Evolutionary conservation across 2,888 invertebrate genomes (phyloP).

Genomic region (Therioaphis trifolii): DNA sequence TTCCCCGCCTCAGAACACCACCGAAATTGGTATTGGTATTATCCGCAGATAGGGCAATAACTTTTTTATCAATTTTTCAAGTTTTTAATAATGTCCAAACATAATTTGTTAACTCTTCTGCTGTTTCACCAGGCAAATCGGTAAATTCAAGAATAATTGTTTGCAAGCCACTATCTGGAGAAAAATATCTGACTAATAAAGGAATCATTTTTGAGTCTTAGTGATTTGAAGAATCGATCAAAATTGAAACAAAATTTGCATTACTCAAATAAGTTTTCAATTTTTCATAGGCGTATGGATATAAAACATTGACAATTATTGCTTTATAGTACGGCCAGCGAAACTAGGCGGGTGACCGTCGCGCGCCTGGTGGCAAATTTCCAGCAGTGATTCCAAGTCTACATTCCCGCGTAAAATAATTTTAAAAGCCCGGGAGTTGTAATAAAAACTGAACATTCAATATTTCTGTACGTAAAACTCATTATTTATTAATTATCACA

Average conservation of each 20-base stretch:
- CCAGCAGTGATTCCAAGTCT: no score
- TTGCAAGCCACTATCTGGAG: neutral
- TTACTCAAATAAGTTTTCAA: slow-evolving; percentile 8
- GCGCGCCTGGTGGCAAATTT: no score
- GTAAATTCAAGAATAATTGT: slow-evolving; percentile 11
- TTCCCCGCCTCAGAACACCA: no score
- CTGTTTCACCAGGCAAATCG: slow-evolving; percentile 6
- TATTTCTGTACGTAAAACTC: no score
- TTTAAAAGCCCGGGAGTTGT: neutral
- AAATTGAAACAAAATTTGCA: slow-evolving; percentile 21
- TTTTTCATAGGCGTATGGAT: neutral
- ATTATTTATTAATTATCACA: no score
- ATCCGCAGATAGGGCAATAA: no score
- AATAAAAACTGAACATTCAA: slow-evolving; percentile 34
- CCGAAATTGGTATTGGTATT: no score
- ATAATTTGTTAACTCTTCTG: no score
- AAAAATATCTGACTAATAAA: slow-evolving; percentile 7
- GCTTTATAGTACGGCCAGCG: no score
- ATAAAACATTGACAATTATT: slow-evolving; percentile 28
- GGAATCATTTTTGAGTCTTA: no score
- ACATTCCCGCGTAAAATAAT: slow-evolving; percentile 37
- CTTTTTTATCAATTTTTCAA: no score
- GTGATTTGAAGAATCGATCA: slow-evolving; percentile 22
- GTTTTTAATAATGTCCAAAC: slow-evolving; percentile 1
- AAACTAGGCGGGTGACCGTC: no score